Conservation (phyloP, 2,888 invertebrate species). For the Caenorhabditis sp. region DNA sequence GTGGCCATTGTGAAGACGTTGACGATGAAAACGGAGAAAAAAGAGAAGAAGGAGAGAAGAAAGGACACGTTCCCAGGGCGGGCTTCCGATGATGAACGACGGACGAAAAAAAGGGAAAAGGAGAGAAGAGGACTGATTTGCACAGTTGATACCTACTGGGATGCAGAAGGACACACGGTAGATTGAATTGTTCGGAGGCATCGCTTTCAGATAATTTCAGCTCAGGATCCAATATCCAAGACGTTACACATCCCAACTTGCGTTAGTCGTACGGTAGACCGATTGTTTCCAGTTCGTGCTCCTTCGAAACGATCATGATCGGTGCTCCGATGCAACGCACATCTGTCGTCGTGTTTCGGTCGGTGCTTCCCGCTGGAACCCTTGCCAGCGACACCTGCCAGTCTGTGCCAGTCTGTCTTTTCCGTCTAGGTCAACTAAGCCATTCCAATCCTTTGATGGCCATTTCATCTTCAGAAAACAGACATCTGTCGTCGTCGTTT, state of each 20-base stretch:
- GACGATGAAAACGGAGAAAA: background rate
- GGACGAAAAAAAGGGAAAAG: background rate
- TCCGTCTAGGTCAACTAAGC: constrained; percentile 33
- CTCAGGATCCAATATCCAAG: too few relatives aligned
- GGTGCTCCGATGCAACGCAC: background rate
- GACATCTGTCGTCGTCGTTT: constrained; percentile 19
- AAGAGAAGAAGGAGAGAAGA: constrained; percentile 4
- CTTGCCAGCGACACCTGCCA: constrained; percentile 42
- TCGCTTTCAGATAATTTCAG: too few relatives aligned
- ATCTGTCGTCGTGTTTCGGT: constrained; percentile 27
- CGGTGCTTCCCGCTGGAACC: too few relatives aligned
- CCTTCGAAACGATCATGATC: background rate
- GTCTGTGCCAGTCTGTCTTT: constrained; percentile 30
- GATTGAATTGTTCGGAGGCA: too few relatives aligned
- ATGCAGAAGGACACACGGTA: too few relatives aligned
- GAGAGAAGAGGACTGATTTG: background rate
- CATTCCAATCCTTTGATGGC: constrained; percentile 30
- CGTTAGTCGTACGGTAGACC: too few relatives aligned
- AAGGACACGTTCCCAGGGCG: constrained; percentile 34
- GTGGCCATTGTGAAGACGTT: constrained; percentile 11
- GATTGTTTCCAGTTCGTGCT: too few relatives aligned
- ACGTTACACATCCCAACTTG: too few relatives aligned
- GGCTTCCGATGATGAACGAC: constrained; percentile 49
- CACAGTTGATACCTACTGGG: too few relatives aligned
- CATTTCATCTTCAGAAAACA: constrained; percentile 9